These are phyloP conservation scores for Drosophila putrida DNA, from an alignment of 2,888 invertebrate genomes.

Conservation along the genomic window DNA sequence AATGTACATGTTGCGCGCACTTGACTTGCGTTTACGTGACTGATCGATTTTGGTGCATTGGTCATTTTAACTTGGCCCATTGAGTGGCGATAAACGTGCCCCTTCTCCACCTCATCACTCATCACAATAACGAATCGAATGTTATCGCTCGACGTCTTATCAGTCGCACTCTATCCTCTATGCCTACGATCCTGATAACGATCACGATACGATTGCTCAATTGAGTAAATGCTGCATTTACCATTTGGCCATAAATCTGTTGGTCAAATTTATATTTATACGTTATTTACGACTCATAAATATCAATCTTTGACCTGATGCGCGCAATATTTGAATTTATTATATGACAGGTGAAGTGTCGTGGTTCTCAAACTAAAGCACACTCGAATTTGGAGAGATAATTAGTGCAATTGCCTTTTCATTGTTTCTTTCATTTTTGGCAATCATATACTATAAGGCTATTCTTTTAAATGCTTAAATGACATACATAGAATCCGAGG, in stretches of 20 bases:
- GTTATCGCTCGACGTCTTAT: slow-evolving; percentile 2
- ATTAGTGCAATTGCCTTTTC: too few species aligned
- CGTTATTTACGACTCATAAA: slow-evolving; percentile 5
- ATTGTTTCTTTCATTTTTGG: too few species aligned
- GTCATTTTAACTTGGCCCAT: slow-evolving; percentile 11
- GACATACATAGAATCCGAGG: too few species aligned
- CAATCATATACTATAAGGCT: too few species aligned
- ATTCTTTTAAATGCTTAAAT: too few species aligned
- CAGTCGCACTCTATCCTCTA: slow-evolving; percentile 1
- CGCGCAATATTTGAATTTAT: too few species aligned
- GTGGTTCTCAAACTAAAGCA: too few species aligned
- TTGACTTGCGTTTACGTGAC: slow-evolving; percentile 48
- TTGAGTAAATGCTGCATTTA: slow-evolving; percentile 28
- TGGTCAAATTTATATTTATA: slow-evolving; percentile 5
- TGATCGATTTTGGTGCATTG: slow-evolving; percentile 23
- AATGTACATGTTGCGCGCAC: slow-evolving; percentile 58
- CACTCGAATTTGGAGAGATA: too few species aligned
- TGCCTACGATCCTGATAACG: slow-evolving; percentile 2
- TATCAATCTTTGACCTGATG: too few species aligned
- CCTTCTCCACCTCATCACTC: not conserved
- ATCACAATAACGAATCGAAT: not conserved
- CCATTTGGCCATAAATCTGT: slow-evolving; percentile 42
- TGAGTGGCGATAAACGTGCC: slow-evolving; percentile 22
- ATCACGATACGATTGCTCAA: slow-evolving; percentile 15
- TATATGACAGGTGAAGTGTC: too few species aligned